Percentiles rank a stretch among this genome's conserved stretches.
Evolutionary conservation across 2,797 vertebrate genomes (phyloP).

Genomic region (Ciconia nigra): DNA sequence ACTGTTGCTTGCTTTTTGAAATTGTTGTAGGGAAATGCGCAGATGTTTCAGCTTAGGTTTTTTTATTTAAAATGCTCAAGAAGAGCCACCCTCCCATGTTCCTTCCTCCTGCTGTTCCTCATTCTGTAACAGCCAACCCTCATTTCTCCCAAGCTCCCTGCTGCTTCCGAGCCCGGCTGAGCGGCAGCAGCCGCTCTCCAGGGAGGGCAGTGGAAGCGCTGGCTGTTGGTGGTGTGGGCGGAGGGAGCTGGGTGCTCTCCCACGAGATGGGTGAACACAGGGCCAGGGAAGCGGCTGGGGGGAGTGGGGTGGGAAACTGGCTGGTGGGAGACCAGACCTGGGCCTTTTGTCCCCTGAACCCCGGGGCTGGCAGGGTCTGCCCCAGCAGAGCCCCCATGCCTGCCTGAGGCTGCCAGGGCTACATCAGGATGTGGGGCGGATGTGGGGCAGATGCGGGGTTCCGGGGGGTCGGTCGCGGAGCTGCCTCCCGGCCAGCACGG

Average conservation of each 20-base stretch:
- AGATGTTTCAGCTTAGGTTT: background rate
- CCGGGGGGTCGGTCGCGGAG: background rate
- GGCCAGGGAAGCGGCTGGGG: background rate
- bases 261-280: background rate
- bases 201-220: background rate
- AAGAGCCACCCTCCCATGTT: background rate
- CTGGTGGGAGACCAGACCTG: background rate
- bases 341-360: background rate
- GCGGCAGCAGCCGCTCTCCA: too few relatives aligned
- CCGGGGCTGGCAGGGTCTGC: background rate
- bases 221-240: fast-evolving
- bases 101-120: background rate
- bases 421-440: background rate
- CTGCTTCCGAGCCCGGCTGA: fast-evolving
- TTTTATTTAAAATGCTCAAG: background rate
- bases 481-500: background rate
- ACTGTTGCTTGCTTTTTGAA: background rate
- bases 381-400: background rate
- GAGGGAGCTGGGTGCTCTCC: background rate
- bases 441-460: fast-evolving
- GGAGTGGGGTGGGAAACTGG: background rate
- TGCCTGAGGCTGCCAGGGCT: fast-evolving
- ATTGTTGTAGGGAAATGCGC: background rate
- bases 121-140: background rate
- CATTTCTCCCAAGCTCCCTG: fast-evolving